Conservation (phyloP, 2,113 vertebrate species). For the Dipodomys spectabilis region DNA sequence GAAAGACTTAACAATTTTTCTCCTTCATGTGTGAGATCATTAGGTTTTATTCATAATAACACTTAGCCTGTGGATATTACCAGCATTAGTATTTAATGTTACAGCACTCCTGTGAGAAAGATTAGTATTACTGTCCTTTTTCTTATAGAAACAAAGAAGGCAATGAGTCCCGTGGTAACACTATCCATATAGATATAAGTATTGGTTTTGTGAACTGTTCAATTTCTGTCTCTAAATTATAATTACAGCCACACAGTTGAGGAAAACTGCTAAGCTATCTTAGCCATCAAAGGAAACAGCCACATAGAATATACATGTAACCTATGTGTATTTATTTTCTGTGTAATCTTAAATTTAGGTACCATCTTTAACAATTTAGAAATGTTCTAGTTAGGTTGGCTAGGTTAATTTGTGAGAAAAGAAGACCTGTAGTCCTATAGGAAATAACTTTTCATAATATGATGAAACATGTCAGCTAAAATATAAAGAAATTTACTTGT, state of each 20-base stretch:
- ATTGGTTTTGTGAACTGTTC: slow-evolving; percentile 24
- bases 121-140: slow-evolving; percentile 63
- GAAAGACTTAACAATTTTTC: slow-evolving; percentile 41
- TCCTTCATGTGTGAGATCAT: slow-evolving; percentile 44
- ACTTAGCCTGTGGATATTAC: slow-evolving; percentile 46
- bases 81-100: slow-evolving; percentile 50
- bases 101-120: slow-evolving; percentile 63
- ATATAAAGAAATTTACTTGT: not conserved
- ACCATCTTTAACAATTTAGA: slow-evolving; percentile 4
- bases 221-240: slow-evolving; percentile 36
- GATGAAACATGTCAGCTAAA: not conserved
- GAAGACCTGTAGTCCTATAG: not conserved
- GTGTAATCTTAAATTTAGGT: slow-evolving; percentile 47
- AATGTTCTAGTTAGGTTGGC: not conserved
- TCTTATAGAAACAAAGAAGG: slow-evolving; percentile 67
- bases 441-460: not conserved
- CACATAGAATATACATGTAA: not conserved
- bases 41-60: slow-evolving; percentile 59
- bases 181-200: not conserved
- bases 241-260: slow-evolving; percentile 48
- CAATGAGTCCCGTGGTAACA: slow-evolving; percentile 46
- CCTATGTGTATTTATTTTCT: not conserved
- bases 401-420: not conserved
- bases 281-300: not conserved
- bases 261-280: not conserved